Evolutionary conservation across 2,797 vertebrate species (phyloP), one percentile per base, ranked within the genome.

Genomic region (Pseudochaenichthys georgianus): DNA sequence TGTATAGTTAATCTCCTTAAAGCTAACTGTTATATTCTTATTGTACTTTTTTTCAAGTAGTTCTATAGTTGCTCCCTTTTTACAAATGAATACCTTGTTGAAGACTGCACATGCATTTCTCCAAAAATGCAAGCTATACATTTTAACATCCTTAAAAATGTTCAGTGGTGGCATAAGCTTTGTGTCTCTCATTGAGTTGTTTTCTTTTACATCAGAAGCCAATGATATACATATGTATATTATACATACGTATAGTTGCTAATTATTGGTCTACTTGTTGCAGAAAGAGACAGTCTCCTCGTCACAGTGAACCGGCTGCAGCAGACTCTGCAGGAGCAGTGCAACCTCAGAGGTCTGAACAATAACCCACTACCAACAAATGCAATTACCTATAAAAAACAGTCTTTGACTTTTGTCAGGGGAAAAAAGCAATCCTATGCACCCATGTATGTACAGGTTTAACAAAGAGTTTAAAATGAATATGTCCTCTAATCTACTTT

Each of bases 241-340:
- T 38, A 38, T 28, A 4, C 28, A 28, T 38, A 38, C 38, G 34
- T 38, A 38, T 38, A 38, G 34, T 19, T 19, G 1, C 0, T 66
- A 2, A 51, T 63, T 23, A 9, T 50, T 51, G 4, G n/a, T 59
- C 3, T 2, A 5, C 51, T 1, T 80, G 21, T 80, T 94, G 77
- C 93, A 99, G 98, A 99, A 91, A 94, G 94, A 92, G 66, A 93
- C 60, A 13, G 79, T 70, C 93, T 98, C 57, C 92, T 96, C 50
- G 86, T 83, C 72, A 93, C 95, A 45, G 91, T 98, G 78, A 95
- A 94, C 52, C 90, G 89, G 46, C 94, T 99, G 46, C 96, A 96
- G 81, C 90, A 96, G 86, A 95, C 94, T 28, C 84, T 98, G 80
- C 95, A 96, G 83, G 95, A 94, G 86, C 97, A 97, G 70, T 96